A percentile compares a stretch with the other conserved stretches of the same genome.
Evolutionary conservation across 2,888 invertebrate genomes (phyloP).

Genomic region (Chorisops tibialis): DNA sequence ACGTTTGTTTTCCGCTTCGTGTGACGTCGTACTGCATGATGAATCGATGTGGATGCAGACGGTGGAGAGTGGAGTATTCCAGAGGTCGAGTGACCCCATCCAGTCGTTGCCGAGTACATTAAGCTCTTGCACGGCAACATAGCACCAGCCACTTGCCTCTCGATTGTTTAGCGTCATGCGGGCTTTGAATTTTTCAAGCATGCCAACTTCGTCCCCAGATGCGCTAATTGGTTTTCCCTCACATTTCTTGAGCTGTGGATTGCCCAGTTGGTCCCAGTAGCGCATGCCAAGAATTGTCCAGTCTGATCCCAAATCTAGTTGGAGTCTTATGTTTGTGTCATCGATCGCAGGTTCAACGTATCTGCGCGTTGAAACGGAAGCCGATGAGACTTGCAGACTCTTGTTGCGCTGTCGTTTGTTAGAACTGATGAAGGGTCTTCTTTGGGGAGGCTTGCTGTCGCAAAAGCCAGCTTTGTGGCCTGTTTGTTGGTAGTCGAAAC

Average conservation of each 20-base stretch:
- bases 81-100: background rate
- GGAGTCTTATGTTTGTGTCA: background rate
- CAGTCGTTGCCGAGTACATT: background rate
- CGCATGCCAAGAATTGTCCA: background rate
- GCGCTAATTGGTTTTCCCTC: background rate
- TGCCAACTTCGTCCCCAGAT: slow-evolving; percentile 4
- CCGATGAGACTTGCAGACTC: background rate
- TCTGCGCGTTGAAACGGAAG: background rate
- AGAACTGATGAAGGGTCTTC: background rate
- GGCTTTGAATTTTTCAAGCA: background rate
- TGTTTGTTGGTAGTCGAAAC: background rate
- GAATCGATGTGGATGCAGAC: background rate
- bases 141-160: background rate
- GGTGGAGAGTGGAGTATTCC: background rate
- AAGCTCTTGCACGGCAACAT: background rate
- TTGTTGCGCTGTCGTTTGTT: background rate
- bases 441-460: background rate
- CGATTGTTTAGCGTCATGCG: background rate
- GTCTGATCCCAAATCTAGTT: slow-evolving; percentile 3
- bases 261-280: slow-evolving; percentile 9
- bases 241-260: background rate
- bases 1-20: background rate
- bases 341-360: background rate
- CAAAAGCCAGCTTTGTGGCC: slow-evolving; percentile 10
- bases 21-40: background rate